Percentiles rank a stretch among this genome's conserved stretches.
These are phyloP conservation scores for Lepidocolaptes lacrymiger DNA, from an alignment of 2,797 vertebrate species.

Conservation along the genomic window DNA sequence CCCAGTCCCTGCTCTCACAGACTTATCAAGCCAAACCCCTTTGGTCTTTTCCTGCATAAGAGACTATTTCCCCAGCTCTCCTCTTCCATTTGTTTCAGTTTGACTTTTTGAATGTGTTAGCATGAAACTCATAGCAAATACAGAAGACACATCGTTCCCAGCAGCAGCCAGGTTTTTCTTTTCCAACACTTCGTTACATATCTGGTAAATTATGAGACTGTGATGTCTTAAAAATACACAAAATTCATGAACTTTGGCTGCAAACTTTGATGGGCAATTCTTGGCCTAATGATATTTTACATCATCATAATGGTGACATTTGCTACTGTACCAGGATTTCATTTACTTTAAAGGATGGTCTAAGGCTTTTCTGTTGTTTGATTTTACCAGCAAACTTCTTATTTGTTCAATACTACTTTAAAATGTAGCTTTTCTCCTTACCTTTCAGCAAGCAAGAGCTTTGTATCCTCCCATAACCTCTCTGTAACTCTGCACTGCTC, in stretches of 20 bases:
- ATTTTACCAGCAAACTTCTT: background rate
- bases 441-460: conserved; percentile 82
- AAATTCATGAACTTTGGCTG: background rate
- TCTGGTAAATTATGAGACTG: background rate
- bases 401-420: background rate
- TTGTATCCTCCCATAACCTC: conserved; percentile 83
- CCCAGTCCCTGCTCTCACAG: background rate
- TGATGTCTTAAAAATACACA: background rate
- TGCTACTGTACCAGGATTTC: background rate
- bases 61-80: background rate
- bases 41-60: background rate
- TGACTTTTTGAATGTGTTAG: background rate
- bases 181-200: background rate
- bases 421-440: conserved; percentile 62
- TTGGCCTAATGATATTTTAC: background rate
- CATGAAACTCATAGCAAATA: background rate
- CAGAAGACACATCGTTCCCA: background rate
- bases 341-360: background rate
- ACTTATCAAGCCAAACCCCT: background rate
- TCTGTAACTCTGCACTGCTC: conserved; percentile 73
- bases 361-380: background rate
- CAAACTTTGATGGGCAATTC: background rate
- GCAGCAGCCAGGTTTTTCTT: background rate
- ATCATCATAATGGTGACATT: background rate
- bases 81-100: background rate